Base-by-base conservation (phyloP, 2,113 vertebrate species). In the Perca schrenkii region DNA sequence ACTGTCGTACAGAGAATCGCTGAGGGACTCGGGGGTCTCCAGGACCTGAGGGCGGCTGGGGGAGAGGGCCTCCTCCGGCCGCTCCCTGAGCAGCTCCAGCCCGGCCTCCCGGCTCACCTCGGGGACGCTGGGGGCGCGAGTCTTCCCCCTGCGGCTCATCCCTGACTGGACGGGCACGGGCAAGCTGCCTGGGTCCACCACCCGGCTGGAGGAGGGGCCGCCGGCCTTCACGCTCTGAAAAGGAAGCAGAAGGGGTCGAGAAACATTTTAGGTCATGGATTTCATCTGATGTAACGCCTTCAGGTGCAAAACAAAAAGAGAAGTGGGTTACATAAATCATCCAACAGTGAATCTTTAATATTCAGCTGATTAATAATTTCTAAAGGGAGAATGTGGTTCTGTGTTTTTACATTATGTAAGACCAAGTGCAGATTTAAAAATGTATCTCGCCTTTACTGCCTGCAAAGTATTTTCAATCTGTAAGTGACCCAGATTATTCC, bases 1-100 rank as follows among this genome's bases (percentile, higher is more conserved):
- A 12, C 97, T 98, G 95, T 99, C 98, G 31, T 99, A 99, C 73
- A 99, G 95, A 0, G 98, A 99, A 46, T 99, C 97, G 3, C 98
- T 99, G 74, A 99, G 96, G 1, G 97, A 98, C 83, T 99, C 98
- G 0, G 97, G 98, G 60, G 97, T 97, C 84, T 99, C 97, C 84
- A 97, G 92, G 66, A 96, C 96, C 0, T 93, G 94, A 47, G 96
- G 95, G 47, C 97, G 95, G 8, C 95, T 95, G 1, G 96, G 96
- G 72, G 96, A 96, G 0, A 96, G 94, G 1, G 95, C 95, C 0
- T 97, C 96, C 62, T 95, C 95, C 0, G 96, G 96, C 6, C 79
- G 93, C 91, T 97, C 97, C 86, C 93, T 92, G 68, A 94, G 93
- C 87, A 96, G 92, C 88, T 96, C 95, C 66, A 96, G 84, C 8